phyloP scores from a whole-genome alignment of 2,888 invertebrate genomes.

The Heliconius ismenius region DNA sequence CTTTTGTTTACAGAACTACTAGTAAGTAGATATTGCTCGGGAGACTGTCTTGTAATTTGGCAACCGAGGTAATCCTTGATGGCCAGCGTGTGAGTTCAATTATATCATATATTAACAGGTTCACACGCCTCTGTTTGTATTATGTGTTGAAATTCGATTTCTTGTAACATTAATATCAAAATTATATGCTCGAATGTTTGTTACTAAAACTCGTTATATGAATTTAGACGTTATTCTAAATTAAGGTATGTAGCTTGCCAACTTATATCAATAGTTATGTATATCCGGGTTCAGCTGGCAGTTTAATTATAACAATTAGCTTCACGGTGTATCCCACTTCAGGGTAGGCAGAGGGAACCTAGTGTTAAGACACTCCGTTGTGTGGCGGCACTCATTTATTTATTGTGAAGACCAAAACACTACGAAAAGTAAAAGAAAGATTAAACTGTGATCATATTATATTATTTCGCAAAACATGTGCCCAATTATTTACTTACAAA shows the following conservation, averaged over 20 bases:
- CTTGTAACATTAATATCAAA: not conserved
- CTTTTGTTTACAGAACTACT: not conserved
- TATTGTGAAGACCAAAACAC: not conserved
- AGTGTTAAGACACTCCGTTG: too few relatives aligned
- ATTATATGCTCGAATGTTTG: not conserved
- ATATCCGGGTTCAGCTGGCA: too few relatives aligned
- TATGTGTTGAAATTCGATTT: conserved; percentile 1
- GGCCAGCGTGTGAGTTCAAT: conserved; percentile 4
- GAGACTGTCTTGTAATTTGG: conserved; percentile 8
- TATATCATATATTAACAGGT: not conserved
- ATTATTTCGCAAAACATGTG: not conserved
- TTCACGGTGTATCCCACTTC: too few relatives aligned
- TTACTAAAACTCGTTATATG: not conserved
- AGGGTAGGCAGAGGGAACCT: too few relatives aligned
- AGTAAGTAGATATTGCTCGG: not conserved
- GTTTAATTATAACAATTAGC: too few relatives aligned
- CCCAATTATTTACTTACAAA: not conserved
- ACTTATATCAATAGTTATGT: not conserved
- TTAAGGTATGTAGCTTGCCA: not conserved
- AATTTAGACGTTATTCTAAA: not conserved
- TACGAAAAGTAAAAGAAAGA: not conserved
- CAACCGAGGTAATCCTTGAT: not conserved
- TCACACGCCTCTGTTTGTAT: not conserved
- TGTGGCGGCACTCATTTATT: too few relatives aligned
- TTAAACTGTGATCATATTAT: not conserved